Evolutionary conservation across 2,113 vertebrate genomes (phyloP).

Genomic region (Campylorhamphus procurvoides): DNA sequence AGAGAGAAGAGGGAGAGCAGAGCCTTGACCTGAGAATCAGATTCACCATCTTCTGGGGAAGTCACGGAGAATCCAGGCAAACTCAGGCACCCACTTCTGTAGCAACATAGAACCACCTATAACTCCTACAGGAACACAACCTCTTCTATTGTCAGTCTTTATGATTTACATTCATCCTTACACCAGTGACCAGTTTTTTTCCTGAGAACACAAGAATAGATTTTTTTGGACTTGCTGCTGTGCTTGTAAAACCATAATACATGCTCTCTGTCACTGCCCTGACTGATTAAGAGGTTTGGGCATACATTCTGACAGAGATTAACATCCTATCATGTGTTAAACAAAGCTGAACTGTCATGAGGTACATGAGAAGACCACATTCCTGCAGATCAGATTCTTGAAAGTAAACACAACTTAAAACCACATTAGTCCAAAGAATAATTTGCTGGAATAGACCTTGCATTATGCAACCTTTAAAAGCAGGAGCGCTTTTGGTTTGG

Average conservation of each 20-base stretch:
- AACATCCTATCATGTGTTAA: not conserved
- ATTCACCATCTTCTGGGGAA: not conserved
- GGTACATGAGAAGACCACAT: not conserved
- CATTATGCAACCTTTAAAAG: not conserved
- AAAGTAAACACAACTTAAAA: not conserved
- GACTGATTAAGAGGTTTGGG: not conserved
- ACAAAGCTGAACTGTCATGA: not conserved
- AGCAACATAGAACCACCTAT: not conserved
- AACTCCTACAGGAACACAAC: not conserved
- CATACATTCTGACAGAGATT: not conserved
- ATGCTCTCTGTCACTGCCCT: not conserved
- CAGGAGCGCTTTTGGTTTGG: not conserved
- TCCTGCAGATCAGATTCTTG: not conserved
- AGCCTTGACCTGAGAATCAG: rapidly evolving
- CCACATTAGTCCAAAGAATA: not conserved
- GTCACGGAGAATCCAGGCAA: not conserved
- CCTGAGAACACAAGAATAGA: not conserved
- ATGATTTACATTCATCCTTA: not conserved
- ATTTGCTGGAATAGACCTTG: not conserved
- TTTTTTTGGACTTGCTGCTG: not conserved
- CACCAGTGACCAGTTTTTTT: not conserved
- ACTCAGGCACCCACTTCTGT: not conserved
- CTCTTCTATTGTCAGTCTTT: not conserved
- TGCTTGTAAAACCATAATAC: not conserved
- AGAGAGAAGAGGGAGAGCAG: not conserved